Conservation (phyloP, 2,797 vertebrate genomes). For the Xerus rutilus region DNA sequence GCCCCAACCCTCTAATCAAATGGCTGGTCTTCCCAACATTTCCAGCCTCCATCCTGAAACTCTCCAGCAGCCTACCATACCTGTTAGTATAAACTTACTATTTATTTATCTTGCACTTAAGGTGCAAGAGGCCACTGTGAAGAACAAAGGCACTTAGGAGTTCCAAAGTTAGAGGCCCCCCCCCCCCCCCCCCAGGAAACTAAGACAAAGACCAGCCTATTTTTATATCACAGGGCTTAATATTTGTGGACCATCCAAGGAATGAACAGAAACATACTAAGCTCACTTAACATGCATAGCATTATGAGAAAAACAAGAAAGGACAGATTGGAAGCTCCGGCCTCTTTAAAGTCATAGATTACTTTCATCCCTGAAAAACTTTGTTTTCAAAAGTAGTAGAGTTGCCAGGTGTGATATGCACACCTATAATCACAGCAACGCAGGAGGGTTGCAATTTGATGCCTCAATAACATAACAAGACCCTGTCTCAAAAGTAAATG, state of each 20-base stretch:
- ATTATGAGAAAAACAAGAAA: conserved; percentile 18
- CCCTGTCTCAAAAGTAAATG: no score
- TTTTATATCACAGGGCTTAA: background rate
- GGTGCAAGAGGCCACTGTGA: background rate
- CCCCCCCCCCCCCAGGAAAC: background rate
- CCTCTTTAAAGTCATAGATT: background rate
- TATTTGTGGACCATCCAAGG: background rate
- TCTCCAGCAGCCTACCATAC: background rate
- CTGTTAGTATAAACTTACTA: background rate
- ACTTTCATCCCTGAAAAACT: conserved; percentile 43
- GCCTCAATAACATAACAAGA: no score
- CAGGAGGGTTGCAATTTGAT: no score
- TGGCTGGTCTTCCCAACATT: background rate
- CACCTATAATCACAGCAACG: no score
- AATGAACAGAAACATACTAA: conserved; percentile 32
- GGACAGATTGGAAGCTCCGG: background rate
- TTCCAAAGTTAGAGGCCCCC: background rate
- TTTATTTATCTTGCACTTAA: no score
- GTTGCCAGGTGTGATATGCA: no score
- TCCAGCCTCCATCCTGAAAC: background rate
- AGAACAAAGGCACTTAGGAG: conserved; percentile 9
- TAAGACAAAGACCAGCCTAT: background rate
- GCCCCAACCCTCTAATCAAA: background rate
- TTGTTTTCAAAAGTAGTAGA: background rate
- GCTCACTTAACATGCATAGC: background rate